Percentiles rank a stretch among this genome's conserved stretches.
Evolutionary conservation across 2,797 vertebrate species (phyloP).

Genomic region (Chrosomus eos): DNA sequence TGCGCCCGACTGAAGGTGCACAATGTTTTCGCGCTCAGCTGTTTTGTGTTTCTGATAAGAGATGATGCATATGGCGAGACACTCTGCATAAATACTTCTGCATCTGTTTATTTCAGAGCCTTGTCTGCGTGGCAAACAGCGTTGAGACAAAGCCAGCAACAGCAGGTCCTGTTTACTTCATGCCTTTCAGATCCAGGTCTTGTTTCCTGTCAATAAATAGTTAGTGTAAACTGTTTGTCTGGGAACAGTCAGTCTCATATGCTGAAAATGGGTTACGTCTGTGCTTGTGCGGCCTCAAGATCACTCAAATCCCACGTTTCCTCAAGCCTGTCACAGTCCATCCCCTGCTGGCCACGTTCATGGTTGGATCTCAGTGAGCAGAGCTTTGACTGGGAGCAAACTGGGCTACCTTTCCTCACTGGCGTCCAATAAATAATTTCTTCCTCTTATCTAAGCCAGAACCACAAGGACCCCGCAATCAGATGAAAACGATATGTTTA

Average conservation of each 20-base stretch:
- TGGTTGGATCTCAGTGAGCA: slow-evolving; percentile 45
- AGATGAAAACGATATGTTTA: slow-evolving; percentile 62
- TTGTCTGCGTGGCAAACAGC: slow-evolving; percentile 19
- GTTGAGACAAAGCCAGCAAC: slow-evolving; percentile 27
- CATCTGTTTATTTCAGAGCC: slow-evolving; percentile 42
- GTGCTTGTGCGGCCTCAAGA: not conserved
- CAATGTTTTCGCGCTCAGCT: slow-evolving; percentile 3
- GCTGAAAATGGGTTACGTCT: slow-evolving; percentile 10
- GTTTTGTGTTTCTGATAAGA: slow-evolving; percentile 30
- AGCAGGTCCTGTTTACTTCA: slow-evolving; percentile 40
- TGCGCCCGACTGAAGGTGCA: slow-evolving; percentile 23
- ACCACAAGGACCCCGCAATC: slow-evolving; percentile 44
- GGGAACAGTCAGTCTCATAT: not conserved
- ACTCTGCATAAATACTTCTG: slow-evolving; percentile 19
- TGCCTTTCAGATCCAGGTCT: slow-evolving; percentile 22
- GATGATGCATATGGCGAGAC: slow-evolving; percentile 32
- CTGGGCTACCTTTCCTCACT: slow-evolving; percentile 45
- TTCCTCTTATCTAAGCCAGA: slow-evolving; percentile 56
- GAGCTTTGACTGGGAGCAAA: slow-evolving; percentile 46
- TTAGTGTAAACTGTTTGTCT: slow-evolving; percentile 33
- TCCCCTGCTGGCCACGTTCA: slow-evolving; percentile 52
- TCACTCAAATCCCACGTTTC: slow-evolving; percentile 30
- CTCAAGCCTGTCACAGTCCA: slow-evolving; percentile 53
- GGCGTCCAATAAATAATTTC: slow-evolving; percentile 57
- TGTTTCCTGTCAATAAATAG: slow-evolving; percentile 43